These are phyloP conservation scores for Pachydiplax longipennis DNA, from an alignment of 2,888 invertebrate genomes.

Conservation along the genomic window DNA sequence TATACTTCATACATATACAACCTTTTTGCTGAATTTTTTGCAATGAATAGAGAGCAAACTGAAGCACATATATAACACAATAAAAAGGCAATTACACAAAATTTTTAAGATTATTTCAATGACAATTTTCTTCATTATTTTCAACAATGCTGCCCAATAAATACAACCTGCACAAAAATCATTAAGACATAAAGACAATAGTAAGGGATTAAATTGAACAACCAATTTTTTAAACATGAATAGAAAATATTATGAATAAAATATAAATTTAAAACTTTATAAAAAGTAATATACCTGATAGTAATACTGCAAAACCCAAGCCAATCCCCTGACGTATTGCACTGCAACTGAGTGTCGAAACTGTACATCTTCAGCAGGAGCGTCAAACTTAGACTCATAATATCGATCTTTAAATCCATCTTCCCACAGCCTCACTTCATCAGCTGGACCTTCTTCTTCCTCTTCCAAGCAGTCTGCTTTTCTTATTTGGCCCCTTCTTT, in stretches of 20 bases:
- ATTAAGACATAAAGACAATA: no score
- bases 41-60: no score
- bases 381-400: slow-evolving; percentile 94
- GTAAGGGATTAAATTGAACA: no score
- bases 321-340: slow-evolving; percentile 94
- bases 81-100: no score
- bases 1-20: no score
- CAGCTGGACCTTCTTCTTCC: slow-evolving; percentile 64
- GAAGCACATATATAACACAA: no score
- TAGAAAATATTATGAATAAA: neutral
- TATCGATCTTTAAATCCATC: slow-evolving; percentile 98
- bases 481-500: slow-evolving; percentile 64
- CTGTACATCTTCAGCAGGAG: slow-evolving; percentile 74
- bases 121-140: no score
- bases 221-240: no score
- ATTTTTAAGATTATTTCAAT: no score
- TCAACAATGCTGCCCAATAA: no score
- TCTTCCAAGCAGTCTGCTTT: slow-evolving; percentile 59
- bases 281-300: slow-evolving; percentile 73
- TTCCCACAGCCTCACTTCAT: slow-evolving; percentile 93
- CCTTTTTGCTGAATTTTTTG: no score
- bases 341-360: slow-evolving; percentile 91
- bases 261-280: neutral
- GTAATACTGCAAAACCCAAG: slow-evolving; percentile 98
- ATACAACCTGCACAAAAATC: no score